Evolutionary conservation across 2,888 invertebrate species (phyloP).

Genomic region (Lasioglossum vierecki): DNA sequence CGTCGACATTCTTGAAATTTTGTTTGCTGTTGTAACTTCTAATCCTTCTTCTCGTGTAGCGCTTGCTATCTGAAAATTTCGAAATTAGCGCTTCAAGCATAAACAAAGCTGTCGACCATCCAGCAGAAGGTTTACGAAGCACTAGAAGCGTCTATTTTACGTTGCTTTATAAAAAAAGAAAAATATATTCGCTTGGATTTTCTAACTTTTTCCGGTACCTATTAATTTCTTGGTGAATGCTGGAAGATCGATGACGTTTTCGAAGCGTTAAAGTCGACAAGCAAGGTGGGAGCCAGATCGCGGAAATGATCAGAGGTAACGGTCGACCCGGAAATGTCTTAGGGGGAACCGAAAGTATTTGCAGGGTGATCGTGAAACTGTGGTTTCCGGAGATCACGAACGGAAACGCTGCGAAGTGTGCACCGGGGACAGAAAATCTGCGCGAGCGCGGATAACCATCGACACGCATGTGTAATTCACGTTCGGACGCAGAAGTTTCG

Average conservation of each 20-base stretch:
- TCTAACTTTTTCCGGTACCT: too few relatives aligned
- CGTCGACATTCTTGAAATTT: too few relatives aligned
- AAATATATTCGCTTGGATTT: too few relatives aligned
- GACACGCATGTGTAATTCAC: conserved; percentile 54
- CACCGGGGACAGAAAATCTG: conserved; percentile 29
- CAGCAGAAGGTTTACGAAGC: too few relatives aligned
- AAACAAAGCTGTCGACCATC: too few relatives aligned
- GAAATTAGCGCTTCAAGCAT: too few relatives aligned
- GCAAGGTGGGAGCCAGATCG: neutral
- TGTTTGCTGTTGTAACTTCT: too few relatives aligned
- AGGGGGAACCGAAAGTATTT: neutral
- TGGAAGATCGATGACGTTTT: neutral
- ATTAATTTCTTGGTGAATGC: neutral
- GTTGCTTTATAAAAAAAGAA: too few relatives aligned
- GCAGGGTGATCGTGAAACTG: neutral
- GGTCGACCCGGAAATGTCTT: neutral
- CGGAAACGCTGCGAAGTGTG: neutral
- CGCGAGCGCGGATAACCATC: conserved; percentile 36
- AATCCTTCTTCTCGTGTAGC: too few relatives aligned
- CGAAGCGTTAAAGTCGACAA: neutral
- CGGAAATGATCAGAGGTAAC: neutral
- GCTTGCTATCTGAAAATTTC: too few relatives aligned
- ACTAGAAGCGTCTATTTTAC: too few relatives aligned
- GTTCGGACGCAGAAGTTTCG: conserved; percentile 39
- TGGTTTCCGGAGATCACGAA: neutral